Evolutionary conservation across 2,888 invertebrate species (phyloP), one percentile per base, ranked within the genome.

Genomic region (Alsophila aescularia): DNA sequence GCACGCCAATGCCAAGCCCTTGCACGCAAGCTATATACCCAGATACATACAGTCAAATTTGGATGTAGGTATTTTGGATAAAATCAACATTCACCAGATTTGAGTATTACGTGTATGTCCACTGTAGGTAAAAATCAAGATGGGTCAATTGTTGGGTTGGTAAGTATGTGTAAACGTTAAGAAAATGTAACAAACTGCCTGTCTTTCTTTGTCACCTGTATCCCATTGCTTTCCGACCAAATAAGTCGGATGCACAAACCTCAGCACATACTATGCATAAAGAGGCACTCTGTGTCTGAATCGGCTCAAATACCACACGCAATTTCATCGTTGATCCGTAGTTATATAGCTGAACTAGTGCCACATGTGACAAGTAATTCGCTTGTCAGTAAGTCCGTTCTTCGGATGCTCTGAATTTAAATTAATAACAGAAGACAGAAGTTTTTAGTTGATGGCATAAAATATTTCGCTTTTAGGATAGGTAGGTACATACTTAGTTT

Each of bases 1-100:
- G 66, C 66, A 61, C 53, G 48, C 55, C 32, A 49, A 48, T 36
- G 45, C 44, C 54, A 41, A 53, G 39, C 35, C 45, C 44, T 49
- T 48, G 57, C 51, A 58, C 42, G 43, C 57, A 56, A 32, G 7
- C 52, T 50, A 41, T 52, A 45, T 43, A 44, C 31, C n/a, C n/a
- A n/a, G n/a, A 32, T 24, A 34, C 24, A 7, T 6, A 24, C 4
- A 24, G 41, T 24, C 24, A 13, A 39, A 31, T 53, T 58, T 48
- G 42, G 36, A 54, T 48, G 42, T 12, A 37, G 15, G 9, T 15
- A 2, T 14, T 44, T 43, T 40, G 13, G n/a, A 9, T 5, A 0
- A 7, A 44, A n/a, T 27, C 10, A n/a, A n/a, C n/a, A n/a, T n/a
- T n/a, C n/a, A n/a, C n/a, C n/a, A n/a, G n/a, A n/a, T n/a, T n/a